phyloP scores from a whole-genome alignment of 2,888 invertebrate species.

The Rhopalosiphum nymphaeae region DNA sequence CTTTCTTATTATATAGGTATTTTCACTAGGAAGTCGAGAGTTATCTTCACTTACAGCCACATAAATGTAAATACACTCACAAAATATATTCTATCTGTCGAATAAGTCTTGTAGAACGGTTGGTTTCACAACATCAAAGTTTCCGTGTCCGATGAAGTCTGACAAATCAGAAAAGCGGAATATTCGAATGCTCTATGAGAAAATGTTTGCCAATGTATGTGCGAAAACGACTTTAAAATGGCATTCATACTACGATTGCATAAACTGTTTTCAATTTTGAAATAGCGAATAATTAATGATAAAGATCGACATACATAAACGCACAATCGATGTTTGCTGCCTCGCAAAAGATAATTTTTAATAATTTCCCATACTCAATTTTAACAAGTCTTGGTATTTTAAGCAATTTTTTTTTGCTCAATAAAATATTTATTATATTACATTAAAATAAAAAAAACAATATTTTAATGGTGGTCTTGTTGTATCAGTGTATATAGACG shows the following conservation, averaged over 20 bases:
- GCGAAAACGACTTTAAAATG: not conserved
- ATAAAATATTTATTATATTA: not conserved
- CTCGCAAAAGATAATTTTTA: not conserved
- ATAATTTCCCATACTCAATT: too few species aligned
- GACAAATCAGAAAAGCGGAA: not conserved
- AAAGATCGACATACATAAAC: not conserved
- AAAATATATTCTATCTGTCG: not conserved
- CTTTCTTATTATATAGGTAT: not conserved
- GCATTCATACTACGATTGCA: not conserved
- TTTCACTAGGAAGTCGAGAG: not conserved
- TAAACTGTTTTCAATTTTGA: not conserved
- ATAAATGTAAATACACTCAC: not conserved
- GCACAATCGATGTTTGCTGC: not conserved
- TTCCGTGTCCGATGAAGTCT: constrained; percentile 18
- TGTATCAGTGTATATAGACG: not conserved
- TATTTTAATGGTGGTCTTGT: not conserved
- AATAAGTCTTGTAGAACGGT: not conserved
- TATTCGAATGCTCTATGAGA: not conserved
- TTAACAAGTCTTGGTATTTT: not conserved
- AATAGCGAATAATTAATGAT: constrained; percentile 24
- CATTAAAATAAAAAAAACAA: too few species aligned
- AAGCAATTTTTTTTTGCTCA: not conserved
- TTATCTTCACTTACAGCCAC: not conserved
- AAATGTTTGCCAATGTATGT: constrained; percentile 22
- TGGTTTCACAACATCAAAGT: constrained; percentile 50